phyloP scores from a whole-genome alignment of 2,797 vertebrate genomes.

The Lemur catta region DNA sequence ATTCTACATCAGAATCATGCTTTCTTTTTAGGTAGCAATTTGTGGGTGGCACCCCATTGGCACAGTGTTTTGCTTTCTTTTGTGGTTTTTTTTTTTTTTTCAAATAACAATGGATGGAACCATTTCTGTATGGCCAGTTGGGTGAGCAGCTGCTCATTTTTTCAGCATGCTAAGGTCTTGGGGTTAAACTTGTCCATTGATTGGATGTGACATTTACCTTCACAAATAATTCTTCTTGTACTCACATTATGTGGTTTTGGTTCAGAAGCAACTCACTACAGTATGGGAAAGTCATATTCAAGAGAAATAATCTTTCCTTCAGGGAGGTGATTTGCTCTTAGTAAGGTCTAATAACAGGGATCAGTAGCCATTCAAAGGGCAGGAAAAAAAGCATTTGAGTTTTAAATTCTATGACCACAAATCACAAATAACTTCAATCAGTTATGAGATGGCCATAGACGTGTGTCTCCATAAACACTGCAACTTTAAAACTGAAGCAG shows the following conservation, averaged over 20 bases:
- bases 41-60: neutral
- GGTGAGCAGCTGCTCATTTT: neutral
- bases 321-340: neutral
- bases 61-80: neutral
- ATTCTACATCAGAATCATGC: neutral
- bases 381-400: neutral
- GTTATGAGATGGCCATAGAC: neutral
- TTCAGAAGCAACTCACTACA: neutral
- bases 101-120: neutral
- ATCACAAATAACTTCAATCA: neutral
- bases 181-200: neutral
- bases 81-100: no score
- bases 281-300: neutral
- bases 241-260: neutral
- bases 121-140: neutral
- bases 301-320: neutral
- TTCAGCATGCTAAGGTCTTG: neutral
- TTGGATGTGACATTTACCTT: conserved; percentile 2
- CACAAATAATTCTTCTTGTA: neutral
- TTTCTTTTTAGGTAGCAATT: neutral
- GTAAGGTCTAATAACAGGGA: neutral
- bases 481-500: neutral
- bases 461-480: neutral
- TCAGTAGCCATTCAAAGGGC: neutral
- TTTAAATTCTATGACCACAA: neutral